These are phyloP conservation scores for Barnardius zonarius DNA, from an alignment of 2,113 vertebrate genomes.

Conservation along the genomic window DNA sequence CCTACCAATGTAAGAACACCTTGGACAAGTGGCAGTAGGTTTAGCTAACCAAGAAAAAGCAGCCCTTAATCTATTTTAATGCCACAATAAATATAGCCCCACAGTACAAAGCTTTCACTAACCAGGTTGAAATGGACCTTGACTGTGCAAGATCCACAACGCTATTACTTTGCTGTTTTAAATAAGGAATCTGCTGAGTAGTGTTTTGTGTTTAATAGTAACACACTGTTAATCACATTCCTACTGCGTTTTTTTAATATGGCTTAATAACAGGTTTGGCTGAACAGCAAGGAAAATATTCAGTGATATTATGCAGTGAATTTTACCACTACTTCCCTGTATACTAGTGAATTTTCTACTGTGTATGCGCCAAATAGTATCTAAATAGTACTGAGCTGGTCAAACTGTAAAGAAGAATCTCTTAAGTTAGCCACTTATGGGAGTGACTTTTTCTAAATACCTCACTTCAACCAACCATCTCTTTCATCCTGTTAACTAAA, in stretches of 20 bases:
- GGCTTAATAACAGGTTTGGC: slow-evolving; percentile 47
- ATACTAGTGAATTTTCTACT: slow-evolving; percentile 13
- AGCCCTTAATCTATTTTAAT: neutral
- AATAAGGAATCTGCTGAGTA: slow-evolving; percentile 39
- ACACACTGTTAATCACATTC: slow-evolving; percentile 24
- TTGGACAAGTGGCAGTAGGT: neutral
- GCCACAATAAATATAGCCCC: neutral
- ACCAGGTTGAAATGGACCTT: neutral
- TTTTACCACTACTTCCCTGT: slow-evolving; percentile 18
- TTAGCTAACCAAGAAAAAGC: neutral
- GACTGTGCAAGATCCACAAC: neutral
- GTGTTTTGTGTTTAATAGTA: neutral
- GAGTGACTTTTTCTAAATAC: neutral
- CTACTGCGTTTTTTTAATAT: neutral
- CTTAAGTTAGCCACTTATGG: neutral
- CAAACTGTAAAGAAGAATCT: neutral
- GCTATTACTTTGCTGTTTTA: neutral
- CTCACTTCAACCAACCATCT: neutral
- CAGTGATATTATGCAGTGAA: neutral
- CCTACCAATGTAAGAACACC: neutral
- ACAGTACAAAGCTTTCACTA: neutral
- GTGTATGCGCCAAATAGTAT: neutral
- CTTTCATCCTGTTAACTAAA: neutral
- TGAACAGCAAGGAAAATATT: slow-evolving; percentile 46
- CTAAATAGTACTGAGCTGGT: neutral